A percentile compares a stretch with the other conserved stretches of the same genome.
Conservation (phyloP, 2,113 vertebrate genomes). For the Aegithalos caudatus region DNA sequence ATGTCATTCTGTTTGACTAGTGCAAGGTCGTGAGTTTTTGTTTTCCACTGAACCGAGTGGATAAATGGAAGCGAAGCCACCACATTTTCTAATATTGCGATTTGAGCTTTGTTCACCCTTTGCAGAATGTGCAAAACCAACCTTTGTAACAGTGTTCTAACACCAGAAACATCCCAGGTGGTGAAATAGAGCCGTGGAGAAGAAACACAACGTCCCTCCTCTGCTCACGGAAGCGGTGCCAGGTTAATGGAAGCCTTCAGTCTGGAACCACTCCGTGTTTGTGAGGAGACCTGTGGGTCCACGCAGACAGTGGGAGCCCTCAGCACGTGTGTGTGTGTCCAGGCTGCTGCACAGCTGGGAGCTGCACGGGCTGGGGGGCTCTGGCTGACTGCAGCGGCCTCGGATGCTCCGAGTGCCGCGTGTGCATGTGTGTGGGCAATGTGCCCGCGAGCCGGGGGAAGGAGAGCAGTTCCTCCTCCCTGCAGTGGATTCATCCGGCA, state of each 20-base stretch:
- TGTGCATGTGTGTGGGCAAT: not conserved
- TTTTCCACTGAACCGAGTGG: not conserved
- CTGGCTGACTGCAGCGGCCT: not conserved
- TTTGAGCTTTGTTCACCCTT: not conserved
- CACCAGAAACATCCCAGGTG: not conserved
- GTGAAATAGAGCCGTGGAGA: not conserved
- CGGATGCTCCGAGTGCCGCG: accelerated
- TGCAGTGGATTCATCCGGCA: not conserved
- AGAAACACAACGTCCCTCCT: not conserved
- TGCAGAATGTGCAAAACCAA: not conserved
- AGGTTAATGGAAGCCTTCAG: not conserved
- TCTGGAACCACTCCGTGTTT: not conserved
- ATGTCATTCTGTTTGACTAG: not conserved
- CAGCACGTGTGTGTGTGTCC: not conserved
- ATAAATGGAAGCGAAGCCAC: not conserved
- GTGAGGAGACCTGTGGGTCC: not conserved
- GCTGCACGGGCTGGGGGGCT: not conserved
- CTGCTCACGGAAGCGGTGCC: accelerated
- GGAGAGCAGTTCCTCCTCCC: constrained; percentile 19
- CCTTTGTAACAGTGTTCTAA: not conserved
- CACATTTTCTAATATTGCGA: not conserved
- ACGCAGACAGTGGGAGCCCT: accelerated
- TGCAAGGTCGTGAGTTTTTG: not conserved
- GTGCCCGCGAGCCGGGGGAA: not conserved
- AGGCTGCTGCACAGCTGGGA: not conserved